These are phyloP conservation scores for Sisor rabdophorus DNA, from an alignment of 2,113 vertebrate genomes.

Conservation along the genomic window DNA sequence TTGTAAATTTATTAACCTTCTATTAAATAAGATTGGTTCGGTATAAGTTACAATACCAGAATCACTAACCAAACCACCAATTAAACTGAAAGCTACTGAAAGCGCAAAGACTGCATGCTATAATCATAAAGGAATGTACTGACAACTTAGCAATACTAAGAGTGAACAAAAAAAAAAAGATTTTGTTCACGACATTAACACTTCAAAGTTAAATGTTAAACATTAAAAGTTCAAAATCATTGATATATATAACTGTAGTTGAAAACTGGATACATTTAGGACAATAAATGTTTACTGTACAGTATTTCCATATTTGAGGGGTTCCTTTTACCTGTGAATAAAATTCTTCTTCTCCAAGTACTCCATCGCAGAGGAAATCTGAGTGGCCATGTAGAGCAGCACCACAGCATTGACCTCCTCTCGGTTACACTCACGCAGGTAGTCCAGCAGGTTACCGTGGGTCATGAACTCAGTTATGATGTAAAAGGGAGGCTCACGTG, in stretches of 20 bases:
- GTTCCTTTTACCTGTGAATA: constrained; percentile 83
- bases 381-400: constrained; percentile 97
- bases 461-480: constrained; percentile 99
- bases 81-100: constrained; percentile 6
- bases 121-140: constrained; percentile 7
- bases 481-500: constrained; percentile 94
- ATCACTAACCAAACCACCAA: background rate
- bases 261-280: background rate
- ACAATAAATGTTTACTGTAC: background rate
- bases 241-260: background rate
- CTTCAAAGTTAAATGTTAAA: too few relatives aligned
- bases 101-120: background rate
- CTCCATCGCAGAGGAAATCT: constrained; percentile 99
- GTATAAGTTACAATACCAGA: background rate
- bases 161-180: background rate
- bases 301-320: background rate
- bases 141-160: background rate
- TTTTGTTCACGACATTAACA: background rate
- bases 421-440: constrained; percentile 90
- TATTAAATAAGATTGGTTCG: background rate
- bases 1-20: background rate
- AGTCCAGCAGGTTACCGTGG: constrained; percentile 92
- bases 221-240: too few relatives aligned
- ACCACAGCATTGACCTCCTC: constrained; percentile 96
- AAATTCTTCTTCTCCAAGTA: constrained; percentile 99